phyloP scores from a whole-genome alignment of 2,797 vertebrate genomes.

The Enteromius viviparus region DNA sequence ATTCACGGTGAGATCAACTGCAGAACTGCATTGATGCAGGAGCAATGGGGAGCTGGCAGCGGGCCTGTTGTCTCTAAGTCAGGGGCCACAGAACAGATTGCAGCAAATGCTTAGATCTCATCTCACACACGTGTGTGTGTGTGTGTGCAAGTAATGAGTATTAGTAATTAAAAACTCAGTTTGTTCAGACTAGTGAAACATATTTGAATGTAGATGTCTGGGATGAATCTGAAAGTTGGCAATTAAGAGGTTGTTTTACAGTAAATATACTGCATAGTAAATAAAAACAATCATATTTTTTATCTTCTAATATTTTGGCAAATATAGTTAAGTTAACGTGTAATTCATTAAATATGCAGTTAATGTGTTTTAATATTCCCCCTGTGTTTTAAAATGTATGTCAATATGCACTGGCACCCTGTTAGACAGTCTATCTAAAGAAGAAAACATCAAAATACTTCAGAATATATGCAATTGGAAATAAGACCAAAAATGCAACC shows the following conservation, averaged over 20 bases:
- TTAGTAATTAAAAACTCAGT: neutral
- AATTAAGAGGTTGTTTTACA: neutral
- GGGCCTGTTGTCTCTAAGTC: slow-evolving; percentile 38
- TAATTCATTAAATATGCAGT: neutral
- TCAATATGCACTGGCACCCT: neutral
- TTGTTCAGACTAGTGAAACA: neutral
- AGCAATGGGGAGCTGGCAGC: slow-evolving; percentile 40
- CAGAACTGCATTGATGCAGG: slow-evolving; percentile 3
- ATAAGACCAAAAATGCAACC: neutral
- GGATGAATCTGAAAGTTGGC: neutral
- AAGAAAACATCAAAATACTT: neutral
- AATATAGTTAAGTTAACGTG: neutral
- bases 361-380: neutral
- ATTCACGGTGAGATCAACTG: slow-evolving; percentile 21
- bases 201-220: neutral
- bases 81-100: slow-evolving; percentile 52
- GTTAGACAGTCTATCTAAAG: neutral
- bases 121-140: too few relatives aligned
- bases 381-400: neutral
- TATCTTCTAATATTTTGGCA: neutral
- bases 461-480: neutral
- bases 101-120: slow-evolving; percentile 45
- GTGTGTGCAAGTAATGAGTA: slow-evolving; percentile 17
- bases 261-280: neutral
- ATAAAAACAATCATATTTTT: neutral